Evolutionary conservation across 1,140 invertebrate genomes (phyloP).

Genomic region (Idris sp.): DNA sequence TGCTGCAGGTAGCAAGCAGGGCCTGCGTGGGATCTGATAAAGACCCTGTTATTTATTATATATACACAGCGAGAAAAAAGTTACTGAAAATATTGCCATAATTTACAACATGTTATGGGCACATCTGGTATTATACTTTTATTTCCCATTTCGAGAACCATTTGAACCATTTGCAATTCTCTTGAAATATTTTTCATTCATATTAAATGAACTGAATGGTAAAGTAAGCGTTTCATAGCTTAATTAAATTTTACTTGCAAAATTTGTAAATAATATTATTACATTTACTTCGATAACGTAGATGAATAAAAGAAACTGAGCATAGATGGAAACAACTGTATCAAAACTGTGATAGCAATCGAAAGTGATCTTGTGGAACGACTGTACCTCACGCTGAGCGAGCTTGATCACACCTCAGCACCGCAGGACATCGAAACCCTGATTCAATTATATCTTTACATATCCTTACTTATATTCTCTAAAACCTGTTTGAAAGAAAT

Average conservation of each 20-base stretch:
- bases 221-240: too few relatives aligned
- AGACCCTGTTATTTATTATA: slow-evolving; percentile 73
- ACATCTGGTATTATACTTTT: slow-evolving; percentile 17
- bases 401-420: slow-evolving; percentile 66
- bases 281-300: slow-evolving; percentile 30
- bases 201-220: not conserved
- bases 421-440: slow-evolving; percentile 64
- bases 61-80: slow-evolving; percentile 11
- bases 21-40: slow-evolving; percentile 76
- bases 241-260: slow-evolving; percentile 7
- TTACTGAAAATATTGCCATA: slow-evolving; percentile 32
- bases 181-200: not conserved
- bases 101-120: slow-evolving; percentile 32
- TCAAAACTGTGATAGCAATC: slow-evolving; percentile 61
- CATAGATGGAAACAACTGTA: slow-evolving; percentile 63
- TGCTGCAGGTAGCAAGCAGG: slow-evolving; percentile 68
- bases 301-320: slow-evolving; percentile 45
- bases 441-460: slow-evolving; percentile 68
- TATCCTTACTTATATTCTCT: slow-evolving; percentile 56
- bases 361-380: slow-evolving; percentile 54
- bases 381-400: slow-evolving; percentile 62
- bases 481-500: slow-evolving; percentile 60
- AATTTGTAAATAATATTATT: slow-evolving; percentile 20
- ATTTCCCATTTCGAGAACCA: slow-evolving; percentile 11
- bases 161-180: slow-evolving; percentile 6